phyloP scores from a whole-genome alignment of 2,113 vertebrate genomes.

The Poeciliopsis occidentalis region DNA sequence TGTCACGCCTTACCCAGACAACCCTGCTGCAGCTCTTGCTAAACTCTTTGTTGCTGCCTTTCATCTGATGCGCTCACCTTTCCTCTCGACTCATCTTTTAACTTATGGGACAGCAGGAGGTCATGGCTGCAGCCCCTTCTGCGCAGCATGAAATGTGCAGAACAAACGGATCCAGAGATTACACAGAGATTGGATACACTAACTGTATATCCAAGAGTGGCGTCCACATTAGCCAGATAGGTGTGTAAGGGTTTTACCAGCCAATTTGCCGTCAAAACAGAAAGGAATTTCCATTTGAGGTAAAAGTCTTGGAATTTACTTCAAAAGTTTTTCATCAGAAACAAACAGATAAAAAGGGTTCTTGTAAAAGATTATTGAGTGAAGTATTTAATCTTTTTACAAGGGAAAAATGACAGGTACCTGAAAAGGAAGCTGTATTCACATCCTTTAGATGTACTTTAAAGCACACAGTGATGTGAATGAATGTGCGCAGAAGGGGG shows the following conservation, averaged over 20 bases:
- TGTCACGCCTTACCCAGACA: constrained; percentile 84
- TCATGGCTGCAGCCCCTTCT: constrained; percentile 80
- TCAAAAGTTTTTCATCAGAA: constrained; percentile 17
- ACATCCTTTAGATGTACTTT: constrained; percentile 9
- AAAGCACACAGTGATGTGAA: constrained; percentile 24
- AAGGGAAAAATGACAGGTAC: not conserved
- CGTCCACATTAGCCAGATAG: constrained; percentile 44
- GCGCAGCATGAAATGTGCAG: constrained; percentile 89
- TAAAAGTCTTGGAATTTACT: constrained; percentile 34
- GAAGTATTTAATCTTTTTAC: constrained; percentile 2
- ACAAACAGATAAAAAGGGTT: not conserved
- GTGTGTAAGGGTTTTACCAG: constrained; percentile 65
- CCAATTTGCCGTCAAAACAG: constrained; percentile 66
- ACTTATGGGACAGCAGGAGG: constrained; percentile 83
- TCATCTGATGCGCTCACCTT: constrained; percentile 85
- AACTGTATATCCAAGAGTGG: constrained; percentile 60
- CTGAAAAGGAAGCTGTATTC: constrained; percentile 7
- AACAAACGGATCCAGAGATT: constrained; percentile 85
- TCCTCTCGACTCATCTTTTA: constrained; percentile 81
- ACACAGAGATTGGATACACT: constrained; percentile 75
- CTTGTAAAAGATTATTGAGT: not conserved
- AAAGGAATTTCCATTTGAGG: constrained; percentile 32
- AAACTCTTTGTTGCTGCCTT: constrained; percentile 88
- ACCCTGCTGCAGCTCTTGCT: constrained; percentile 72
- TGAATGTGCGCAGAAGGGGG: not conserved